Conservation (phyloP, 2,888 invertebrate species). For the Callinectes sapidus region DNA sequence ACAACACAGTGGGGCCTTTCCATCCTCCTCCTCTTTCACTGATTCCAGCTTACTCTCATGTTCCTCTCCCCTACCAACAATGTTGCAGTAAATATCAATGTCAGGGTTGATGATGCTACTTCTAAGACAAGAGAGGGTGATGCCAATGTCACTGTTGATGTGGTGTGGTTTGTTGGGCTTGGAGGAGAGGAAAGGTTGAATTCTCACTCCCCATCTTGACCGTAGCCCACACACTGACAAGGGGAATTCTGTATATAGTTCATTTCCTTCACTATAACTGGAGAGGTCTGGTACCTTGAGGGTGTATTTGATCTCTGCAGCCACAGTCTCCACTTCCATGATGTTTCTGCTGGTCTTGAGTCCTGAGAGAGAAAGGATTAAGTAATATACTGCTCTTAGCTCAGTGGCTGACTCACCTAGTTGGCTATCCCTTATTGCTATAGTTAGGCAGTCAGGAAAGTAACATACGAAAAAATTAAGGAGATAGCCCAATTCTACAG, state of each 20-base stretch:
- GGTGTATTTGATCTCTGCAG: conserved; percentile 44
- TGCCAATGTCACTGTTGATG: conserved; percentile 38
- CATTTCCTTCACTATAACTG: conserved; percentile 8
- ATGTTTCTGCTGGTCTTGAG: too few species aligned
- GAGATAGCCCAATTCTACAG: too few species aligned
- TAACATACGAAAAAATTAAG: too few species aligned
- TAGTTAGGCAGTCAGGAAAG: too few species aligned
- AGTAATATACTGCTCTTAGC: too few species aligned
- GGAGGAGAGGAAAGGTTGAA: conserved; percentile 30
- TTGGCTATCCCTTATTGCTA: too few species aligned
- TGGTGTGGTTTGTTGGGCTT: neutral
- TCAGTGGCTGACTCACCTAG: too few species aligned
- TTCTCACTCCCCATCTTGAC: conserved; percentile 34
- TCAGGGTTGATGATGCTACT: conserved; percentile 36
- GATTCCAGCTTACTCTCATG: conserved; percentile 40
- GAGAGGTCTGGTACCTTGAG: conserved; percentile 43
- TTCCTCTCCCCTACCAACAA: conserved; percentile 35
- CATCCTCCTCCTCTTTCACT: neutral
- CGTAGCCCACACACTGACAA: conserved; percentile 45
- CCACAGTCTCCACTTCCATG: conserved; percentile 40
- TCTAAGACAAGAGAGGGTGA: conserved; percentile 34
- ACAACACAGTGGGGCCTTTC: too few species aligned
- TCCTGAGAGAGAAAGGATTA: too few species aligned
- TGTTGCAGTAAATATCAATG: conserved; percentile 44
- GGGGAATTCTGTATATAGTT: neutral